phyloP scores from a whole-genome alignment of 2,113 vertebrate species.

The Prolemur simus region DNA sequence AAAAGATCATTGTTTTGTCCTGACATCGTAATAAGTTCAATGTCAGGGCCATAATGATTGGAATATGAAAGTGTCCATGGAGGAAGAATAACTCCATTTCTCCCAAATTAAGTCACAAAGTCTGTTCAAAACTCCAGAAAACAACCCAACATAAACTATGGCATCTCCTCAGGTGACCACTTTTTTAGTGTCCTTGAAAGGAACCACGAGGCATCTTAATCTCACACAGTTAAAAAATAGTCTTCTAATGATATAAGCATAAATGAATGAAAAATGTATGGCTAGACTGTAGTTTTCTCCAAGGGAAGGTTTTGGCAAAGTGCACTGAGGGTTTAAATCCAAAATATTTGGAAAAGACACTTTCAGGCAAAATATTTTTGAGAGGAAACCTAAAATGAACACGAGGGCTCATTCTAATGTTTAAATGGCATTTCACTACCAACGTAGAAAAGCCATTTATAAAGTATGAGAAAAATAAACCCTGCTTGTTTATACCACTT shows the following conservation, averaged over 20 bases:
- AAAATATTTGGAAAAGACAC: conserved; percentile 45
- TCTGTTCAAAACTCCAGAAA: neutral
- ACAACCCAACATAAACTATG: neutral
- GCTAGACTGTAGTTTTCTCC: neutral
- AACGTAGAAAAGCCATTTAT: neutral
- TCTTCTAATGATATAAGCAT: conserved; percentile 1
- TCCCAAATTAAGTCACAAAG: neutral
- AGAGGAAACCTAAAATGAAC: conserved; percentile 26
- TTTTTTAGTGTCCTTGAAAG: conserved; percentile 24
- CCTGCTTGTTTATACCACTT: neutral
- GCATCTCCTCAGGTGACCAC: neutral
- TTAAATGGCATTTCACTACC: neutral
- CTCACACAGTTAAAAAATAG: neutral
- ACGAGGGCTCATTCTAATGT: neutral
- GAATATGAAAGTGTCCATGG: neutral
- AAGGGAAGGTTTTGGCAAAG: conserved; percentile 44
- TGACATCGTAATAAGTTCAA: too few species aligned
- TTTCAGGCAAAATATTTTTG: conserved; percentile 12
- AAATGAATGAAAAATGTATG: neutral
- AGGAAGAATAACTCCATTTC: neutral
- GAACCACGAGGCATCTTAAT: neutral
- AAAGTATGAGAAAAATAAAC: neutral
- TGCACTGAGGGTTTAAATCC: neutral
- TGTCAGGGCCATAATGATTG: neutral
- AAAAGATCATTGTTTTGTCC: neutral